Evolutionary conservation across 2,888 invertebrate species (phyloP).

Genomic region (Luperina testacea): DNA sequence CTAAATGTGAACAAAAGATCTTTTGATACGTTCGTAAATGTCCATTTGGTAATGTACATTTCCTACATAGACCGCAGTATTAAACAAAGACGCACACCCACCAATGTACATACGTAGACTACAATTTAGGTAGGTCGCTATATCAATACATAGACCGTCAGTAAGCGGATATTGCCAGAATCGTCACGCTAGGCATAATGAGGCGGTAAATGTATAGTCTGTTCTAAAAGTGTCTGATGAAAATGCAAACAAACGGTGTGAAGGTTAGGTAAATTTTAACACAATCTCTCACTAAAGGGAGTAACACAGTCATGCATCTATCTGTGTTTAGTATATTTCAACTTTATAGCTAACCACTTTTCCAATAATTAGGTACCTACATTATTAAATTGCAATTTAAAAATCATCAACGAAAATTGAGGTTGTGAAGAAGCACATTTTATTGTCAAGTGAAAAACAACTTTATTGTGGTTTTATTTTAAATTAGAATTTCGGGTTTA

Average conservation of each 20-base stretch:
- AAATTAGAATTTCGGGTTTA: background rate
- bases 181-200: constrained; percentile 31
- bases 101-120: background rate
- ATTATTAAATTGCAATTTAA: background rate
- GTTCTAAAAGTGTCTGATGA: background rate
- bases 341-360: background rate
- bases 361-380: no score
- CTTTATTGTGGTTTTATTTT: background rate
- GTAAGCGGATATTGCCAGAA: constrained; percentile 36
- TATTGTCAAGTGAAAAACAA: background rate
- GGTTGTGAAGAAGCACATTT: background rate
- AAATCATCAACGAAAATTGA: background rate
- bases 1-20: constrained; percentile 32
- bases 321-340: background rate
- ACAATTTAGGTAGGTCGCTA: background rate
- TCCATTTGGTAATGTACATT: constrained; percentile 40
- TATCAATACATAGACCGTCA: constrained; percentile 1
- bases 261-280: no score
- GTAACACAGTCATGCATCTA: background rate
- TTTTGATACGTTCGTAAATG: constrained; percentile 46
- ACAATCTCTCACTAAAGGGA: background rate
- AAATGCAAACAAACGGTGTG: background rate
- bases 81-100: background rate
- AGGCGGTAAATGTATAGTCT: constrained; percentile 3
- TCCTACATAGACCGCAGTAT: constrained; percentile 16